A percentile compares a stretch with the other conserved stretches of the same genome.
These are phyloP conservation scores for Drosophila cracens DNA, from an alignment of 2,888 invertebrate species.

Conservation along the genomic window DNA sequence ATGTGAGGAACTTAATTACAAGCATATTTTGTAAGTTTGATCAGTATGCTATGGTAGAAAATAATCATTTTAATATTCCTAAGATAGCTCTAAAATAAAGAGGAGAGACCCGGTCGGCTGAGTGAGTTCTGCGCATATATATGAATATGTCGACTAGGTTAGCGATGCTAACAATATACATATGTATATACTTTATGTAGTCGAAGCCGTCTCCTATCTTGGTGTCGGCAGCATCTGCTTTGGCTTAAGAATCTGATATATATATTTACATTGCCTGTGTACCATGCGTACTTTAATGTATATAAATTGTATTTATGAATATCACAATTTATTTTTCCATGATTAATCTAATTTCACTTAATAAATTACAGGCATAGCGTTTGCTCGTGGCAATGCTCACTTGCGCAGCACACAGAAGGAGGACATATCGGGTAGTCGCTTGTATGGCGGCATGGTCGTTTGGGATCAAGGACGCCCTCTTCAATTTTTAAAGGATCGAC, in stretches of 20 bases:
- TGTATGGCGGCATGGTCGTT: conserved; percentile 81
- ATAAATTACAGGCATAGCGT: conserved; percentile 86
- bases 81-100: background rate
- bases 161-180: background rate
- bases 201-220: too few species aligned
- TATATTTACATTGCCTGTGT: background rate
- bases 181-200: background rate
- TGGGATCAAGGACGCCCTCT: conserved; percentile 81
- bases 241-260: background rate
- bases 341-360: background rate
- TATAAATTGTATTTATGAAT: background rate
- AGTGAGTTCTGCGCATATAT: background rate
- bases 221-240: too few species aligned
- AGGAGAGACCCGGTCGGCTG: background rate
- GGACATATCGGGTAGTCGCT: conserved; percentile 76
- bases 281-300: background rate
- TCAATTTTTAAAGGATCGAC: conserved; percentile 63
- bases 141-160: background rate
- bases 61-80: background rate
- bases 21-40: background rate
- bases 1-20: background rate
- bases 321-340: background rate
- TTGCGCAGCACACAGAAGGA: conserved; percentile 64
- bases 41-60: background rate
- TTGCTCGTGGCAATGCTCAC: conserved; percentile 88